Evolutionary conservation across 2,113 vertebrate species (phyloP).

Genomic region (Polypterus bichir): DNA sequence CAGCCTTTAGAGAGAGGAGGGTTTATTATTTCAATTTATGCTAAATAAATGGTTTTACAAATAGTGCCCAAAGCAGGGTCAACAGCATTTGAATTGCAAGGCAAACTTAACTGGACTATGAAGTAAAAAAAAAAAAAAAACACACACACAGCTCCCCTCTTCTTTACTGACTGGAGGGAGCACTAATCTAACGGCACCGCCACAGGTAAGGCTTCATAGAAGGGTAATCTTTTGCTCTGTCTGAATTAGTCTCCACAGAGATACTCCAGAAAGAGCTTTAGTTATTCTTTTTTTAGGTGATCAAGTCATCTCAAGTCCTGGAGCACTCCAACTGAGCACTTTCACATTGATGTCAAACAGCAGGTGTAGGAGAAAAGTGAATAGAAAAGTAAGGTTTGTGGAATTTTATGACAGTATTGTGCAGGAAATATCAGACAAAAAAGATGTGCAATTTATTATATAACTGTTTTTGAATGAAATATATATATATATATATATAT

Average conservation of each 20-base stretch:
- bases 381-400: background rate
- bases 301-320: constrained; percentile 5
- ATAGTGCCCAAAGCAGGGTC: constrained; percentile 69
- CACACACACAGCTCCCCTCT: constrained; percentile 31
- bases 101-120: constrained; percentile 69
- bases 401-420: background rate
- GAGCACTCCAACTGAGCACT: background rate
- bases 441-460: too few relatives aligned
- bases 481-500: too few relatives aligned
- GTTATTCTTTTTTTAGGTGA: background rate
- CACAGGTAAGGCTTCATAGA: constrained; percentile 51
- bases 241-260: constrained; percentile 61
- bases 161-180: constrained; percentile 56
- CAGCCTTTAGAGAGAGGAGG: constrained; percentile 47
- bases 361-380: background rate
- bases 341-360: background rate
- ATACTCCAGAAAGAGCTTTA: constrained; percentile 30
- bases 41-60: constrained; percentile 82
- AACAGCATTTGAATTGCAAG: constrained; percentile 72
- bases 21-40: constrained; percentile 82
- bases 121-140: constrained; percentile 56
- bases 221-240: constrained; percentile 47
- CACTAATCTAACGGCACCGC: constrained; percentile 40
- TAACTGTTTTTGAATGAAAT: too few relatives aligned
- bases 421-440: too few relatives aligned